Conservation (phyloP, 2,888 invertebrate species). For the Metalampra italica region DNA sequence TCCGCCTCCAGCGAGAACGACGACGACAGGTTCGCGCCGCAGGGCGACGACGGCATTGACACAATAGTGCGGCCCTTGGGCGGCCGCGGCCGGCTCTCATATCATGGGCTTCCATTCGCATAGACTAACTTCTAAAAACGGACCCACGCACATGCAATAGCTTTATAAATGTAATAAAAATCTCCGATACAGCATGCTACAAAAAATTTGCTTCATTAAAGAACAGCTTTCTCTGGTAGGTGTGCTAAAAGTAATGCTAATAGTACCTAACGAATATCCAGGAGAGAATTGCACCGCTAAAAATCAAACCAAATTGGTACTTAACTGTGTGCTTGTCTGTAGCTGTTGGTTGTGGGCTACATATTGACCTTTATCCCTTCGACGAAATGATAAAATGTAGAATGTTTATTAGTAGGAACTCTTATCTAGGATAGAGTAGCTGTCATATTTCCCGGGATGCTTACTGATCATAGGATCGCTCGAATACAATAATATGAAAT, state of each 20-base stretch:
- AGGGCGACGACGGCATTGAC: conserved; percentile 52
- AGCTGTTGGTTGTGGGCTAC: too few species aligned
- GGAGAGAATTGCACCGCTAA: too few species aligned
- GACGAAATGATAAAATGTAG: too few species aligned
- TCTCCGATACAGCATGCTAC: conserved; percentile 31
- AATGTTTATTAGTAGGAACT: background rate
- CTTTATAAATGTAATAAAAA: background rate
- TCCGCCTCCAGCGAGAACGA: conserved; percentile 97
- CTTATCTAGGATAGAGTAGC: background rate
- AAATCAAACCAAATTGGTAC: too few species aligned
- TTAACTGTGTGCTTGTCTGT: too few species aligned
- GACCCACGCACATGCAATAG: too few species aligned
- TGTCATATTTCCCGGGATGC: too few species aligned
- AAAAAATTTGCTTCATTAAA: conserved; percentile 53
- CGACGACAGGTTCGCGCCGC: conserved; percentile 86
- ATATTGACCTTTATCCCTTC: background rate
- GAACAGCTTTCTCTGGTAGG: conserved; percentile 54
- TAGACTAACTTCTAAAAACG: background rate
- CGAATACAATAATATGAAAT: too few species aligned
- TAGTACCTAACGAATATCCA: too few species aligned
- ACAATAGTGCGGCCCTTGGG: conserved; percentile 56
- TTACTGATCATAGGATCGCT: too few species aligned
- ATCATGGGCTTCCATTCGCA: background rate
- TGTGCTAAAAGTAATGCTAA: conserved; percentile 21
- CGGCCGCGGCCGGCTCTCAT: conserved; percentile 21